Conservation (phyloP, 2,113 vertebrate species). For the Donacobius atricapilla region DNA sequence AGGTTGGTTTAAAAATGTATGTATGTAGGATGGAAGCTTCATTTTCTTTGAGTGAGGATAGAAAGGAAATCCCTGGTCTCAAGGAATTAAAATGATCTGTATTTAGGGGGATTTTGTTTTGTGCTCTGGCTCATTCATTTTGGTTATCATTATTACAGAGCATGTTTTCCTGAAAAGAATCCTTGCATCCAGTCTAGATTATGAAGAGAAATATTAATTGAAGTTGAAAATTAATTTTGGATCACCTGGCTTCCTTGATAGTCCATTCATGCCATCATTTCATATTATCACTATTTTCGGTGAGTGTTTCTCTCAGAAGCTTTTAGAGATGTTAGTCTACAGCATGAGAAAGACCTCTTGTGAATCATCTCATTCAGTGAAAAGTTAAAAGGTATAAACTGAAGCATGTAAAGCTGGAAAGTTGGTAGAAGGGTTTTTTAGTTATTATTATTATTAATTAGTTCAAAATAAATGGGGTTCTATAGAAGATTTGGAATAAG, state of each 20-base stretch:
- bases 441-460: too few relatives aligned
- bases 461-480: neutral
- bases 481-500: neutral
- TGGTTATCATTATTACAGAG: neutral
- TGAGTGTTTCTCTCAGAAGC: neutral
- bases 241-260: neutral
- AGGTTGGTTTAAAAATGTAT: constrained; percentile 28
- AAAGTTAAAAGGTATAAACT: constrained; percentile 2
- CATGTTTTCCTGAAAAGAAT: neutral
- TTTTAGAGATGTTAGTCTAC: neutral
- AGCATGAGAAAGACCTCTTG: constrained; percentile 29
- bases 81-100: neutral
- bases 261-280: neutral
- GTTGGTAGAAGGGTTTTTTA: neutral
- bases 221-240: constrained; percentile 2
- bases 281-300: neutral
- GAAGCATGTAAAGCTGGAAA: neutral
- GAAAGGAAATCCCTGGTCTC: neutral
- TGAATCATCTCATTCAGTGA: constrained; percentile 42
- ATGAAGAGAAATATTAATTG: neutral
- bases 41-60: constrained; percentile 14
- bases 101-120: neutral
- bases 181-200: neutral
- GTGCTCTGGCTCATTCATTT: neutral
- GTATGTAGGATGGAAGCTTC: neutral